These are phyloP conservation scores for Dendronephthya gigantea DNA, from an alignment of 64 coral and sea anemone species.

Conservation along the genomic window DNA sequence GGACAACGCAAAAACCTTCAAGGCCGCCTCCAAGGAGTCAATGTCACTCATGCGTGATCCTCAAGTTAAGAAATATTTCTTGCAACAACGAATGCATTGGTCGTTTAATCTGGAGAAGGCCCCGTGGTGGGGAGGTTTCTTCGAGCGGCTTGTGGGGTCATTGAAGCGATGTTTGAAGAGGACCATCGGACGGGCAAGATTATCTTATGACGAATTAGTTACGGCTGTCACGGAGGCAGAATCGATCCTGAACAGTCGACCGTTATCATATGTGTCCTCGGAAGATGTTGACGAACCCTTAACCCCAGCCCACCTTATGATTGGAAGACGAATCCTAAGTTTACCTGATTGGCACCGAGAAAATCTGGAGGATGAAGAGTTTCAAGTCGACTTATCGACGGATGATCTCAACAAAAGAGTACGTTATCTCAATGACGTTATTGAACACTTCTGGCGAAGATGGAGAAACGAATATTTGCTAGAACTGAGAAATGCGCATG, in stretches of 20 bases:
- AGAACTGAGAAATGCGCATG: conserved; percentile 19
- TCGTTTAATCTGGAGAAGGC: not conserved
- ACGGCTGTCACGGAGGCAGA: conserved; percentile 20
- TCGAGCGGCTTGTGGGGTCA: not conserved
- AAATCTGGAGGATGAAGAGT: not conserved
- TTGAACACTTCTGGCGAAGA: no score
- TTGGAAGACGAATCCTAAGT: conserved; percentile 12
- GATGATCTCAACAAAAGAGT: not conserved
- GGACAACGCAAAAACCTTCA: not conserved
- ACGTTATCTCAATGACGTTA: not conserved
- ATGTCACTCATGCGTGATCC: not conserved
- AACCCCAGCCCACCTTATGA: not conserved
- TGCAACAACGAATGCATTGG: not conserved
- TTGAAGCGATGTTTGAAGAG: not conserved
- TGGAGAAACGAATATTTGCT: no score
- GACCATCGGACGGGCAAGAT: not conserved
- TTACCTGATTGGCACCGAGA: conserved; percentile 6
- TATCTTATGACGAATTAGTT: conserved; percentile 12
- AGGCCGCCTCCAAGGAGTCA: not conserved
- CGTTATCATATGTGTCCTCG: conserved; percentile 21
- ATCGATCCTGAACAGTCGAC: conserved; percentile 2
- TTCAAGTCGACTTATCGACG: not conserved
- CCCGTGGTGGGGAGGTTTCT: not conserved
- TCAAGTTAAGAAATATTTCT: not conserved
- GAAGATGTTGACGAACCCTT: conserved; percentile 35